A percentile compares a stretch with the other conserved stretches of the same genome.
Conservation (phyloP, 2,888 invertebrate genomes). For the Pardosa pseudoannulata region DNA sequence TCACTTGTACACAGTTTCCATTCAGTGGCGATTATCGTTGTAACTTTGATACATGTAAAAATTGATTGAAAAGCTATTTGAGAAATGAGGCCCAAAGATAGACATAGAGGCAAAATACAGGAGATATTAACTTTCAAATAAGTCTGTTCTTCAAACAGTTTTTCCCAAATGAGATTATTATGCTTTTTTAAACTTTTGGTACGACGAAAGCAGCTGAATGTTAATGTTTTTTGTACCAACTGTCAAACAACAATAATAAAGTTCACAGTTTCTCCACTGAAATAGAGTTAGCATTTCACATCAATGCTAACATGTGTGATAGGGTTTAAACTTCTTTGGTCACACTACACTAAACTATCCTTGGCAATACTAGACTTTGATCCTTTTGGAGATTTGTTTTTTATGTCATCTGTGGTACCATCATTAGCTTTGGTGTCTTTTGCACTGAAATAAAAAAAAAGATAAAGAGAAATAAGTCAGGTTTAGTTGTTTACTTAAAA, state of each 20-base stretch:
- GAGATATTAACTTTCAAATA: slow-evolving; percentile 39
- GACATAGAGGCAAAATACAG: slow-evolving; percentile 35
- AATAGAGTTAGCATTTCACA: slow-evolving; percentile 51
- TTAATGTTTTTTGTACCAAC: slow-evolving; percentile 61
- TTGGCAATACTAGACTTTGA: slow-evolving; percentile 91
- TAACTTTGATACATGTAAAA: slow-evolving; percentile 50
- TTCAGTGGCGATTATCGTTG: slow-evolving; percentile 44
- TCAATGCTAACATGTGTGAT: slow-evolving; percentile 49
- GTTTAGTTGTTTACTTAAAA: background rate
- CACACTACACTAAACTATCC: slow-evolving; percentile 88
- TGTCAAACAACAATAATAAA: slow-evolving; percentile 70
- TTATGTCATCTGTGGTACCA: slow-evolving; percentile 70
- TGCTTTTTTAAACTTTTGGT: slow-evolving; percentile 37
- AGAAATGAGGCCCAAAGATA: slow-evolving; percentile 40
- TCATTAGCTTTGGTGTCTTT: slow-evolving; percentile 69
- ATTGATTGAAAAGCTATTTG: slow-evolving; percentile 41
- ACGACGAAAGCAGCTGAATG: slow-evolving; percentile 62
- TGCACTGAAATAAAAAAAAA: slow-evolving; percentile 50
- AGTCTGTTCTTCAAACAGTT: slow-evolving; percentile 51
- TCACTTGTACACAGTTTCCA: slow-evolving; percentile 28
- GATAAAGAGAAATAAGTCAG: background rate
- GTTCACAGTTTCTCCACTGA: slow-evolving; percentile 52
- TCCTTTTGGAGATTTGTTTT: slow-evolving; percentile 73
- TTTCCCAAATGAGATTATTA: slow-evolving; percentile 40
- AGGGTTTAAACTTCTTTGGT: slow-evolving; percentile 57